phyloP scores from a whole-genome alignment of 2,113 vertebrate genomes.

The Antechinus stuartii region DNA sequence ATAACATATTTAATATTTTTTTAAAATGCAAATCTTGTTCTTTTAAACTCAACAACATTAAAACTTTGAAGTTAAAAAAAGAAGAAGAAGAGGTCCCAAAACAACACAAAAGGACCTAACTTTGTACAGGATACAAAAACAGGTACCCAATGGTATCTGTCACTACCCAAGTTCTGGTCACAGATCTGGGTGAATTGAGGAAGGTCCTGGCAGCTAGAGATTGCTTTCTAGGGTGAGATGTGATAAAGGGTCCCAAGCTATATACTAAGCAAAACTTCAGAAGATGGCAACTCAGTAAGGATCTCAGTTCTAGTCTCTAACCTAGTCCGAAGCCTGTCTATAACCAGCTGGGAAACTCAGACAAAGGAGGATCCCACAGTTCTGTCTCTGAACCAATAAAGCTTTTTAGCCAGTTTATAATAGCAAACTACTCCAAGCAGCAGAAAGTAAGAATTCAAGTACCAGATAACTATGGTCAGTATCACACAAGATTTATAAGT shows the following conservation, averaged over 20 bases:
- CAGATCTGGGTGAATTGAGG: background rate
- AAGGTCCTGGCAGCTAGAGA: background rate
- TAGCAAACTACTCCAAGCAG: background rate
- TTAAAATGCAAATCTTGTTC: no score
- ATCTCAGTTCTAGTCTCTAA: background rate
- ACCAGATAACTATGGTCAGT: background rate
- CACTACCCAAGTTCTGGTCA: background rate
- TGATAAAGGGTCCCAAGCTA: background rate
- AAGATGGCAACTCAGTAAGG: background rate
- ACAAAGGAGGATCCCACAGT: background rate
- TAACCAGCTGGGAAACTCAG: background rate
- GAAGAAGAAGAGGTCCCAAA: no score
- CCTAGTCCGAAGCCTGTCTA: background rate
- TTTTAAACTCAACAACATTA: no score
- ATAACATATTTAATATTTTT: no score
- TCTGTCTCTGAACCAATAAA: no score
- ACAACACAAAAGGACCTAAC: no score
- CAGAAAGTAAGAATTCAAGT: background rate
- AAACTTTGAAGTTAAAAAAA: no score
- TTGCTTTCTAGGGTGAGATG: no score
- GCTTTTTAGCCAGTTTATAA: no score
- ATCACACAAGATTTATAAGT: background rate
- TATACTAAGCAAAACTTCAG: background rate
- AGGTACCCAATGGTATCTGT: background rate
- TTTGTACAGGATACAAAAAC: no score